Evolutionary conservation across 2,113 vertebrate genomes (phyloP), one percentile per base, ranked within the genome.

Genomic region (Mobula birostris): DNA sequence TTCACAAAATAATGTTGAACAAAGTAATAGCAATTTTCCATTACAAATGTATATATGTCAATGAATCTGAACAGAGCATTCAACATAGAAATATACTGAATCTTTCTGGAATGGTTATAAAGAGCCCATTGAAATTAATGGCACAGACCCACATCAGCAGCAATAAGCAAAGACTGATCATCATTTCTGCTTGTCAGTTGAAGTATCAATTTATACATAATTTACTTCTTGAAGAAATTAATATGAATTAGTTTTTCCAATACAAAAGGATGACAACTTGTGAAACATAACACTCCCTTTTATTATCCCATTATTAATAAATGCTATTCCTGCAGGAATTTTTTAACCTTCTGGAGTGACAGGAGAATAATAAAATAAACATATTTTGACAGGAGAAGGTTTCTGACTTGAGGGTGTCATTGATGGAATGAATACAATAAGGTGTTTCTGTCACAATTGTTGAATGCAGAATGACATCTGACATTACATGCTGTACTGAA

Each of bases 281-380:
- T 24, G 80, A 76, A 40, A 76, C 68, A 95, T 63, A 94, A 48
- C 66, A 70, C 61, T 83, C 19, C 80, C 70, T 87, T 88, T 80
- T 70, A 95, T 66, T 79, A 95, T 94, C 90, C 94, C 82, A 94
- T 88, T 85, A 36, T 94, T 95, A 94, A 91, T 82, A 91, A 91
- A 92, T 68, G 56, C 82, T 83, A 6, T 94, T 96, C 95, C 94
- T 94, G 94, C 63, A 78, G 61, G 27, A 7, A 94, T 95, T 87
- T 94, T 95, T 95, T 94, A 95, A 58, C 27, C 9, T 61, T 95
- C 58, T 94, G 95, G 95, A 96, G 95, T 96, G 95, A 96, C 96
- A 97, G 96, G 95, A 95, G 95, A 95, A 83, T 95, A 94, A 96
- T 96, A 95, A 96, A 96, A 95, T 95, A 97, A 98, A 98, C 97